Base-by-base conservation (phyloP, 1,140 invertebrate species). In the Procambarus virginalis region DNA sequence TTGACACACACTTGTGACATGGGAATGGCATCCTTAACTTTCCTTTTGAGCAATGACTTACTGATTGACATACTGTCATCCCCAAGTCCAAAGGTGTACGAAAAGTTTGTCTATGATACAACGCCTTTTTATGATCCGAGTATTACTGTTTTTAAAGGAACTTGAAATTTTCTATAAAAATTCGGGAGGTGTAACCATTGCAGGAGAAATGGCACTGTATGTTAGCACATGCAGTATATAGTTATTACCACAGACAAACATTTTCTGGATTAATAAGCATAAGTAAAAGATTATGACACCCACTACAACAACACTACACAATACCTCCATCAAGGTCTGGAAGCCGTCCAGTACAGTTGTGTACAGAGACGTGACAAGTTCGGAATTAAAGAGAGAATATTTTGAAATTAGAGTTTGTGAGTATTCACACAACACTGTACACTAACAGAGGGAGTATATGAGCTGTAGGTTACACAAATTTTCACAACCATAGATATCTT, bases 301-400 rank as follows among this genome's bases (percentile, higher is more conserved):
- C 49, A 46, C 55, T 22, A 34, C 51, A 12, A 55, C 55, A 58
- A 55, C 49, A 79, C 78, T 79, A 79, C 78, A 79, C 78, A 79
- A 49, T 79, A 79, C 78, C 78, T 79, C 78, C 17, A 79, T 79
- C 78, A 79, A 79, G 55, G 49, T 48, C 78, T 79, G 78, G n/a
- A 79, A 79, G 78, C 51, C 45, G 78, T 46, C 78, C 48, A 51
- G 55, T 79, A 58, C 78, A 58, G 49, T 79, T 79, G 45, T 58
- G 78, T 55, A 79, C 78, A 79, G 78, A 79, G 78, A 79, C 78
- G 49, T 55, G 49, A 79, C 78, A 79, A 79, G 49, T 51, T 79
- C 22, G 78, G 8, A 79, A 68, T 68, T 68, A 20, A 68, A 20
- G 64, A 73, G 68, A 73, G 22, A 73, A 73, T 34, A 73, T 73